Base-by-base conservation (phyloP, 92 coral and sea anemone species). In the Epizoanthus rinbou region DNA sequence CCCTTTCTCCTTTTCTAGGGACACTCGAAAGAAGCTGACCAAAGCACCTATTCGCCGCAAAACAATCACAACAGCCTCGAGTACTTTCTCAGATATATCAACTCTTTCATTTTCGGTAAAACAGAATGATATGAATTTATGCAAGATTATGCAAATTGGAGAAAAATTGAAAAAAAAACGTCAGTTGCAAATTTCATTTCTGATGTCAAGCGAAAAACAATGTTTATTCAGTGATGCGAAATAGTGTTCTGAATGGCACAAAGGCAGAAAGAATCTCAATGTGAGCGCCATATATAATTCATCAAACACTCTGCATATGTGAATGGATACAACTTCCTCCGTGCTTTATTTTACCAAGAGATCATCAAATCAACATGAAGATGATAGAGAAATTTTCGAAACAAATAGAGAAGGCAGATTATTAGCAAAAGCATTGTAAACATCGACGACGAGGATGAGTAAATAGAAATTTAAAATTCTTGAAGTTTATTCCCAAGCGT, bases 41-140 rank as follows among this genome's bases (percentile, higher is more conserved):
- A 78, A 78, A 43, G 71, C 54, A 13, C 57, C 82, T 8, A 31
- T 78, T 14, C 71, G 6, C n/a, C 82, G 82, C 41, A 78, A 78
- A 57, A 60, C 82, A 62, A 78, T 78, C 71, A 78, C 22, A 22
- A 78, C 82, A 63, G 69, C 58, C 8, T 78, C 82, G 25, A 78
- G 64, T 67, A 67, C 28, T 67, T 67, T 14, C 21, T 33, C 22
- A 67, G 37, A 65, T 24, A 50, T 11, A 65, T 25, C 68, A 63
- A 9, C 28, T 63, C 13, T 19, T 25, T 9, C 25, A 19, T 65
- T 65, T 18, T 33, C 16, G 7, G 3, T 5, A 15, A n/a, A 67
- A 41, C 73, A 8, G 18, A 19, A 37, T 28, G 47, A 33, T 67
- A 11, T 67, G 17, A 16, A 37, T 28, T 15, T 67, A 67, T 67